Evolutionary conservation across 2,888 invertebrate genomes (phyloP), one percentile per base, ranked within the genome.

Genomic region (Hirtodrosophila confusa): DNA sequence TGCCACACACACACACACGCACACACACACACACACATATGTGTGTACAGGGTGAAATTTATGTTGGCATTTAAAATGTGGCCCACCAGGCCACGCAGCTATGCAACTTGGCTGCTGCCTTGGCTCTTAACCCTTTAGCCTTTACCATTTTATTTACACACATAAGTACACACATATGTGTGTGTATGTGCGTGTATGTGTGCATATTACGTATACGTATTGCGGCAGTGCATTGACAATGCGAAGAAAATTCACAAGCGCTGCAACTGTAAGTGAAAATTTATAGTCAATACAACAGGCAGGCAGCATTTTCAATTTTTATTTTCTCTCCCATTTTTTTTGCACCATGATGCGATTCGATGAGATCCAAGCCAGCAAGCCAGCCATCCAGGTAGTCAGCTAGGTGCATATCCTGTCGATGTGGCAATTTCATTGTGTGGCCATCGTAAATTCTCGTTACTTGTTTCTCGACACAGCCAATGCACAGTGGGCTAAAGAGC

Each of bases 381-480:
- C 17, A 40, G 24, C 9, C 17, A 29, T 12, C 12, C 45, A 57
- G 64, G 41, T 50, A 17, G 29, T 27, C 27, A 55, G 39, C 43
- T 66, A 47, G 67, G 57, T 64, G 67, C 67, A 68, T 36, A 11
- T 68, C 41, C 53, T 58, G 58, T 53, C 63, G 49, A 68, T 64
- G 68, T 84, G 67, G 74, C 86, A 84, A 80, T 78, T 80, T 79
- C 75, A 84, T 77, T 88, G 84, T 86, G 75, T 82, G 73, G 69
- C 68, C 77, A 76, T 82, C 88, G 89, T 88, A 88, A 88, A 89
- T 89, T 88, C 77, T 72, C 70, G 76, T 80, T 83, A 83, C 69
- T 51, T 69, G 65, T 55, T 67, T 48, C 65, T 68, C 48, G 47
- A 9, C 31, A 8, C 31, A 31, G 6, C 27, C 27, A 27, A 31